Percentiles rank a stretch among this genome's conserved stretches.
phyloP scores from a whole-genome alignment of 2,113 vertebrate species.

The Vanacampus margaritifer region DNA sequence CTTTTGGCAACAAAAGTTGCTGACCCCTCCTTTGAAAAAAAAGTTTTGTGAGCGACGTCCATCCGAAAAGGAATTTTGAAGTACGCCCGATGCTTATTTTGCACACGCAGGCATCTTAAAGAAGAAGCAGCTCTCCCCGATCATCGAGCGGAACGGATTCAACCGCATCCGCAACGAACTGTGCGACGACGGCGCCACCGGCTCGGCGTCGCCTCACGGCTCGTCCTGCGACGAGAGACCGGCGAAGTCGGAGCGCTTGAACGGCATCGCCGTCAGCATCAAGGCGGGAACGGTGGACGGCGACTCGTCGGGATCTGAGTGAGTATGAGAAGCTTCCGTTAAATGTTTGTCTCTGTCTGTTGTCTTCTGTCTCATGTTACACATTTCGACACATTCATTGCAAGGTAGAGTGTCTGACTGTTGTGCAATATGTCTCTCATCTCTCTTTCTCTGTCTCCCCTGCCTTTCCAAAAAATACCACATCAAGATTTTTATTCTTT shows the following conservation, averaged over 20 bases:
- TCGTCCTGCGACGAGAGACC: conserved; percentile 77
- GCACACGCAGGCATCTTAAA: conserved; percentile 82
- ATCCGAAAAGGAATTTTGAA: neutral
- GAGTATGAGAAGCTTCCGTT: conserved; percentile 64
- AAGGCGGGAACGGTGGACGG: conserved; percentile 82
- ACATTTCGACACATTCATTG: neutral
- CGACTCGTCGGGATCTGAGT: conserved; percentile 94
- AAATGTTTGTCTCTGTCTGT: conserved; percentile 31
- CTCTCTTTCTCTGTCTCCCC: conserved; percentile 63
- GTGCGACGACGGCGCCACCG: conserved; percentile 53
- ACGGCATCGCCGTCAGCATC: conserved; percentile 82
- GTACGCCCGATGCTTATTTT: neutral
- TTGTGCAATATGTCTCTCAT: conserved; percentile 3
- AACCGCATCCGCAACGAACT: conserved; percentile 74
- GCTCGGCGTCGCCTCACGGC: conserved; percentile 71
- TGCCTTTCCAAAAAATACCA: conserved; percentile 66
- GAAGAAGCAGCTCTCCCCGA: conserved; percentile 82
- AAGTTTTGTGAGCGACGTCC: neutral
- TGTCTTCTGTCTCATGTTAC: neutral
- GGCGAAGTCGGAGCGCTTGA: conserved; percentile 73
- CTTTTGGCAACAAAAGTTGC: neutral
- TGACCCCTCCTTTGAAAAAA: neutral
- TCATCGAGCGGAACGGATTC: conserved; percentile 81
- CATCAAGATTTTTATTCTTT: conserved; percentile 86
- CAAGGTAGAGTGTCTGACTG: too few relatives aligned